Percentiles rank a stretch among this genome's conserved stretches.
Conservation (phyloP, 2,888 invertebrate species). For the Lithophane leautieri region DNA sequence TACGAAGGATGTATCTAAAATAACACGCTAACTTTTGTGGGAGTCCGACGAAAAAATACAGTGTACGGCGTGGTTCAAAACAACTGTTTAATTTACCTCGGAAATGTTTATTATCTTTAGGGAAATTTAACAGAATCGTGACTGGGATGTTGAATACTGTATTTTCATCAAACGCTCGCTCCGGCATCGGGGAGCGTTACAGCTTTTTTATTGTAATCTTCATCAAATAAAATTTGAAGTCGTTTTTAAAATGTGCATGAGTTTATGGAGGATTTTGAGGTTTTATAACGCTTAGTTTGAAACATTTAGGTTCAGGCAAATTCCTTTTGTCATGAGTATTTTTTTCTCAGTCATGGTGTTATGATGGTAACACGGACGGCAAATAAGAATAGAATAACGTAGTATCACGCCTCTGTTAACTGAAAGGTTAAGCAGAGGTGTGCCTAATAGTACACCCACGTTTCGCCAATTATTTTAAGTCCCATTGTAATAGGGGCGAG, state of each 20-base stretch:
- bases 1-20: constrained; percentile 58
- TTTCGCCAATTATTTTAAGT: neutral
- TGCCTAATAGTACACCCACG: neutral
- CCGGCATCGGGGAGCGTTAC: constrained; percentile 62
- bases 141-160: constrained; percentile 77
- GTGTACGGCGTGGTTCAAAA: constrained; percentile 65
- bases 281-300: constrained; percentile 39
- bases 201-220: constrained; percentile 74
- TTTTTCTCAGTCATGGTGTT: neutral
- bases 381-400: neutral
- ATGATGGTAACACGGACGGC: neutral
- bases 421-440: neutral
- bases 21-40: constrained; percentile 56
- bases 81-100: constrained; percentile 85
- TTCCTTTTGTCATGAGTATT: neutral
- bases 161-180: constrained; percentile 76
- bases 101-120: constrained; percentile 87
- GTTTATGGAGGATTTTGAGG: constrained; percentile 53
- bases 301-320: neutral
- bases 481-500: neutral
- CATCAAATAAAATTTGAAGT: constrained; percentile 73
- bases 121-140: constrained; percentile 86
- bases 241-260: constrained; percentile 59
- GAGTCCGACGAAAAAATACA: constrained; percentile 61
- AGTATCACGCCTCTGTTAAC: no score